Percentiles rank a stretch among this genome's conserved stretches.
These are phyloP conservation scores for Sclerurus mexicanus DNA, from an alignment of 2,113 vertebrate genomes.

Conservation along the genomic window DNA sequence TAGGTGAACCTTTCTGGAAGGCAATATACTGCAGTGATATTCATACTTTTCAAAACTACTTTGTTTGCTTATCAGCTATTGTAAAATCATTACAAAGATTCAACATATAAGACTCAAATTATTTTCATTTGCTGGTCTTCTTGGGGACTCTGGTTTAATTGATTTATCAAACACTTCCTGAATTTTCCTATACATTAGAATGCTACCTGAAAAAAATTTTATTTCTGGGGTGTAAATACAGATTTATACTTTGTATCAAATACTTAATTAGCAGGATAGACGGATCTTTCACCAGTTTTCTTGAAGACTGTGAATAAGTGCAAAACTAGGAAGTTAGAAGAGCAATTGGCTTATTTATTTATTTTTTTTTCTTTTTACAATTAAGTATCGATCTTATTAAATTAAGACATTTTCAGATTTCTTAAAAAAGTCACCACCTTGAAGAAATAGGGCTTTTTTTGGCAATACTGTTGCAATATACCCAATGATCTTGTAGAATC, in stretches of 20 bases:
- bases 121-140: background rate
- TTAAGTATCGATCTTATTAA: no score
- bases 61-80: background rate
- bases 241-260: background rate
- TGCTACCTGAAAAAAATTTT: background rate
- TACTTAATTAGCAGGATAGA: background rate
- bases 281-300: background rate
- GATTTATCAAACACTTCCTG: background rate
- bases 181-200: background rate
- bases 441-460: accelerated
- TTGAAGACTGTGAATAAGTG: background rate
- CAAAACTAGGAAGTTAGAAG: background rate
- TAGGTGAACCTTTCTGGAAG: background rate
- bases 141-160: background rate
- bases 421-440: background rate
- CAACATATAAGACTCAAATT: background rate
- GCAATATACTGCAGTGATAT: background rate
- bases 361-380: background rate
- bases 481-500: background rate
- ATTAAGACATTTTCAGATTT: background rate
- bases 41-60: background rate
- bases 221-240: background rate
- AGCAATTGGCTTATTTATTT: background rate
- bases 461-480: background rate
- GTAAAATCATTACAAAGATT: background rate